A percentile compares a stretch with the other conserved stretches of the same genome.
Evolutionary conservation across 2,113 vertebrate species (phyloP).

Genomic region (Ophiodon elongatus): DNA sequence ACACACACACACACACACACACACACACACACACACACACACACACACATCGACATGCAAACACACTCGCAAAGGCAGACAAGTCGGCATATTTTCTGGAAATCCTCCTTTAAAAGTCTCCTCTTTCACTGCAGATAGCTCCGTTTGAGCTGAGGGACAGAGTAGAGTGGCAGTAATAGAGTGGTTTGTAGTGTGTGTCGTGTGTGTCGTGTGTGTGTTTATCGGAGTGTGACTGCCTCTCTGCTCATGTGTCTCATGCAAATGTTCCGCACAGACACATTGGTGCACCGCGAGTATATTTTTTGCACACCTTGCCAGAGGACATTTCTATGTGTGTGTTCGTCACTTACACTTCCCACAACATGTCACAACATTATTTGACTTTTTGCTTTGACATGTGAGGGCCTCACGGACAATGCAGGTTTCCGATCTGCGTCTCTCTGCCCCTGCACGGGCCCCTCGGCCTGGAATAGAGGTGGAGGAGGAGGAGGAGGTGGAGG

Average conservation of each 20-base stretch:
- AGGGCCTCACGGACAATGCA: slow-evolving; percentile 52
- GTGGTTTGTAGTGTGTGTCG: slow-evolving; percentile 33
- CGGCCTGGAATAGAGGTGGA: slow-evolving; percentile 15
- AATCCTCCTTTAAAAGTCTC: slow-evolving; percentile 31
- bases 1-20: not conserved
- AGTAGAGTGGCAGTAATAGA: slow-evolving; percentile 46
- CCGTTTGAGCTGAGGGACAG: slow-evolving; percentile 29
- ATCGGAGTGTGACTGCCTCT: slow-evolving; percentile 21
- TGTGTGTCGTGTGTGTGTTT: slow-evolving; percentile 17
- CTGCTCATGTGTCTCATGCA: slow-evolving; percentile 30
- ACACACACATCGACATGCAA: not conserved
- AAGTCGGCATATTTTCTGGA: slow-evolving; percentile 7
- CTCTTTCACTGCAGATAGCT: slow-evolving; percentile 16
- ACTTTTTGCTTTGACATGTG: slow-evolving; percentile 58
- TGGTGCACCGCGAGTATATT: slow-evolving; percentile 14
- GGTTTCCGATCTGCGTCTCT: slow-evolving; percentile 50
- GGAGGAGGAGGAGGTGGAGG: slow-evolving; percentile 36
- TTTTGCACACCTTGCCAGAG: slow-evolving; percentile 26
- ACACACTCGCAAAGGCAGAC: not conserved
- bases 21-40: not conserved
- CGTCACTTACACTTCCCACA: slow-evolving; percentile 38
- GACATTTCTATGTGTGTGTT: slow-evolving; percentile 36
- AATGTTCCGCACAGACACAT: slow-evolving; percentile 5
- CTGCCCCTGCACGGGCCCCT: slow-evolving; percentile 38
- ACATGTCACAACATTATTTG: slow-evolving; percentile 66